Conservation (phyloP, 37 sponge, comb jelly and placozoan genomes). For the Spongilla lacustris region DNA sequence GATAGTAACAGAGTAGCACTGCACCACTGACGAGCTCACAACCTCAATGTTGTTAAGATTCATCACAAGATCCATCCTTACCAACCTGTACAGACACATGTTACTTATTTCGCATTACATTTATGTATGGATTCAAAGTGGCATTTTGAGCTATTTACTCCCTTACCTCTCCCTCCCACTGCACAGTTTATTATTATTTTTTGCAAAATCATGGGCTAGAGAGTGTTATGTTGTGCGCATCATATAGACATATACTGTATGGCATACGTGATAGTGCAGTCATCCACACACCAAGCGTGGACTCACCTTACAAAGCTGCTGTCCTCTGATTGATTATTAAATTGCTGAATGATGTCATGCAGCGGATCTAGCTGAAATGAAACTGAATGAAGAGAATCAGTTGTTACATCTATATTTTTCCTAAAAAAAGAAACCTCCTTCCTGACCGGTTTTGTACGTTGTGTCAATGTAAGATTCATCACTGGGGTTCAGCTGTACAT, state of each 20-base stretch:
- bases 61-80: not conserved
- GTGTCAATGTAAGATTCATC: not conserved
- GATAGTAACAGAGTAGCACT: not conserved
- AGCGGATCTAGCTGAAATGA: not conserved
- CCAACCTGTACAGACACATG: not conserved
- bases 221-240: too few species aligned
- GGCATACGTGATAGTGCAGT: not conserved
- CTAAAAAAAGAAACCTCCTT: not conserved
- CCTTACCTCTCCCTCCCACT: too few species aligned
- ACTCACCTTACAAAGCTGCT: not conserved
- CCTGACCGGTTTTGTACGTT: not conserved
- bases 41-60: not conserved
- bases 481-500: not conserved
- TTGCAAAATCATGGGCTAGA: too few species aligned
- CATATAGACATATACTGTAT: too few species aligned
- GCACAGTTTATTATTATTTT: too few species aligned
- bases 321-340: not conserved
- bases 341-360: not conserved
- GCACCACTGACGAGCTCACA: not conserved
- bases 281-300: too few species aligned
- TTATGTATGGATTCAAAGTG: too few species aligned
- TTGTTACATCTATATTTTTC: too few species aligned
- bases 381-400: not conserved
- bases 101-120: too few species aligned
- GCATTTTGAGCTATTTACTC: too few species aligned